Evolutionary conservation across 2,797 vertebrate species (phyloP).

Genomic region (Sphenodon punctatus): DNA sequence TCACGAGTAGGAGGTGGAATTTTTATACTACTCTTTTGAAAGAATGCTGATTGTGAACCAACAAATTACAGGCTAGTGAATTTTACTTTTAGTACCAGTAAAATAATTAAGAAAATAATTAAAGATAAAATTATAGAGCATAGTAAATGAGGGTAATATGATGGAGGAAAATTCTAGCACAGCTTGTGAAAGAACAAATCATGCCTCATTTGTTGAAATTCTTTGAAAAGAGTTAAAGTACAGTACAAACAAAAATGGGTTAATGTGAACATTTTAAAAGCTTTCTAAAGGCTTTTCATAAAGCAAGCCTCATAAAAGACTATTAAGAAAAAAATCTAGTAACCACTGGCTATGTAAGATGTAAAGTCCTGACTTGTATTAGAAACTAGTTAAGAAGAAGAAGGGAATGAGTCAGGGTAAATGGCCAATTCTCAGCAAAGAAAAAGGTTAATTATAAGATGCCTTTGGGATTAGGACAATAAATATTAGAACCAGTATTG

Average conservation of each 20-base stretch:
- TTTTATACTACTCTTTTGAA: not conserved
- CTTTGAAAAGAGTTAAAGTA: not conserved
- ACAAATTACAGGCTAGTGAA: not conserved
- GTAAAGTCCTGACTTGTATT: not conserved
- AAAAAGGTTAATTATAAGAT: not conserved
- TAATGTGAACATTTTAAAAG: not conserved
- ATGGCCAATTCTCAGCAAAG: not conserved
- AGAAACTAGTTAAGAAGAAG: not conserved
- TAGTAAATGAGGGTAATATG: not conserved
- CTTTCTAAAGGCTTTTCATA: not conserved
- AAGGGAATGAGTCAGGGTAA: not conserved
- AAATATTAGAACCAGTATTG: not conserved
- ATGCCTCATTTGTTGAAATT: not conserved
- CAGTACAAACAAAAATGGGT: not conserved
- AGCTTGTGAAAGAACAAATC: not conserved
- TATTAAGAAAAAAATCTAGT: not conserved
- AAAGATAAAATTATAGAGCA: not conserved
- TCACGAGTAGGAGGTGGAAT: not conserved
- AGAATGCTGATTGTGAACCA: not conserved
- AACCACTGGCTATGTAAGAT: not conserved
- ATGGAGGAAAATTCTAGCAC: not conserved
- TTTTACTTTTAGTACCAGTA: not conserved
- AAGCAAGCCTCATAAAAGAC: not conserved
- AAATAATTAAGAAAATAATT: not conserved
- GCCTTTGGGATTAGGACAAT: not conserved